These are phyloP conservation scores for Takifugu ocellatus DNA, from an alignment of 2,797 vertebrate genomes.

Conservation along the genomic window DNA sequence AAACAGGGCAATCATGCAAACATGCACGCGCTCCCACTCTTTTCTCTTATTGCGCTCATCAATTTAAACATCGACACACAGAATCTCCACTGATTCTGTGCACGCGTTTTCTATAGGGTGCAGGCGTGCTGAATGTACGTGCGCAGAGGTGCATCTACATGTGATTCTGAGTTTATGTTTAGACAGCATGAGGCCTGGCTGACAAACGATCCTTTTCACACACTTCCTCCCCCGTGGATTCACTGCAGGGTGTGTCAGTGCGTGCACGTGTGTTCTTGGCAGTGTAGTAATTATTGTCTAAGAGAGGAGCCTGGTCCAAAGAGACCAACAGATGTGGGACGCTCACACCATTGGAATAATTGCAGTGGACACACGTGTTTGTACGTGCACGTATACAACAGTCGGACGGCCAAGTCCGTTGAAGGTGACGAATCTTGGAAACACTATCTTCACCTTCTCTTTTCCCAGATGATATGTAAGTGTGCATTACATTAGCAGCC, in stretches of 20 bases:
- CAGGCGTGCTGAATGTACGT: no score
- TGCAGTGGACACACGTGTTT: constrained; percentile 26
- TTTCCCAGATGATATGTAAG: constrained; percentile 10
- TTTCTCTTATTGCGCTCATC: background rate
- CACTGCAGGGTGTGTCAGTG: constrained; percentile 6
- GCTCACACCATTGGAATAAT: constrained; percentile 42
- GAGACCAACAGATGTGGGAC: constrained; percentile 48
- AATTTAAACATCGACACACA: background rate
- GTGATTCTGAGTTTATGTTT: constrained; percentile 17
- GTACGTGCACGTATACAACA: constrained; percentile 13
- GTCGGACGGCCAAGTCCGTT: constrained; percentile 1
- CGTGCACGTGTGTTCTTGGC: constrained; percentile 19
- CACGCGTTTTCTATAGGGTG: no score
- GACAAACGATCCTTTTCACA: constrained; percentile 19
- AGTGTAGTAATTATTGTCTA: constrained; percentile 36
- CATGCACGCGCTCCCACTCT: background rate
- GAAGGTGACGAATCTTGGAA: constrained; percentile 25
- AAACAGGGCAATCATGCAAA: constrained; percentile 17
- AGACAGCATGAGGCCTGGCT: constrained; percentile 8
- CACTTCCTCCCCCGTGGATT: constrained; percentile 17
- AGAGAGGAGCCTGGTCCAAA: constrained; percentile 32
- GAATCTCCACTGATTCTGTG: background rate
- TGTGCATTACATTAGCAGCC: background rate
- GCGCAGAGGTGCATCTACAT: background rate
- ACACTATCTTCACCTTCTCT: constrained; percentile 4